Percentiles rank a stretch among this genome's conserved stretches.
Conservation (phyloP, 2,797 vertebrate genomes). For the Eulemur mongoz region DNA sequence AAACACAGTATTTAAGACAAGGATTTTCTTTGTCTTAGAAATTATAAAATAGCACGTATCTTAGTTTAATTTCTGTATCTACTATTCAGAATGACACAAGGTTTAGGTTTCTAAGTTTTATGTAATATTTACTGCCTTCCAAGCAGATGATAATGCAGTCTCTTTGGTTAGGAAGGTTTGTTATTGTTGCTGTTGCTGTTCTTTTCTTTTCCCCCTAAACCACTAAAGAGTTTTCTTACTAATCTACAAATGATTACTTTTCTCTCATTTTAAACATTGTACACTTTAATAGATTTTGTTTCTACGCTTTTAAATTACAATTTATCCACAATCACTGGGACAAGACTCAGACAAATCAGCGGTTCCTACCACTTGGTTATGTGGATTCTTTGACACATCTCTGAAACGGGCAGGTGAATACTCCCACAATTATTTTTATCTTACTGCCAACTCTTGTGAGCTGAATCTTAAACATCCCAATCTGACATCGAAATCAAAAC, state of each 20-base stretch:
- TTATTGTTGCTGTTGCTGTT: not conserved
- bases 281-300: not conserved
- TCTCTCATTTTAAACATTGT: not conserved
- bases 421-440: conserved; percentile 21
- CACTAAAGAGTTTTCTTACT: not conserved
- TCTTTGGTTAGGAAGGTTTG: not conserved
- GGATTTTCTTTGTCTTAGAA: not conserved
- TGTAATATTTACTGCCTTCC: not conserved
- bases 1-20: not conserved
- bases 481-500: conserved; percentile 69
- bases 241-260: not conserved
- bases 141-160: not conserved
- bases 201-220: not conserved
- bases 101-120: not conserved
- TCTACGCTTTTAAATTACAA: not conserved
- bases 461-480: conserved; percentile 64
- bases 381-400: not conserved
- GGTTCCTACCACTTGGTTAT: not conserved
- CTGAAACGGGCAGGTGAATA: conserved; percentile 28
- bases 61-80: not conserved
- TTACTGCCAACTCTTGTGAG: conserved; percentile 17
- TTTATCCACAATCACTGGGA: not conserved
- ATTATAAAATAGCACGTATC: not conserved
- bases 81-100: not conserved
- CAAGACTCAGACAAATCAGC: not conserved